Base-by-base conservation (phyloP, 2,888 invertebrate genomes). In the Eumacrocentrus americanus region DNA sequence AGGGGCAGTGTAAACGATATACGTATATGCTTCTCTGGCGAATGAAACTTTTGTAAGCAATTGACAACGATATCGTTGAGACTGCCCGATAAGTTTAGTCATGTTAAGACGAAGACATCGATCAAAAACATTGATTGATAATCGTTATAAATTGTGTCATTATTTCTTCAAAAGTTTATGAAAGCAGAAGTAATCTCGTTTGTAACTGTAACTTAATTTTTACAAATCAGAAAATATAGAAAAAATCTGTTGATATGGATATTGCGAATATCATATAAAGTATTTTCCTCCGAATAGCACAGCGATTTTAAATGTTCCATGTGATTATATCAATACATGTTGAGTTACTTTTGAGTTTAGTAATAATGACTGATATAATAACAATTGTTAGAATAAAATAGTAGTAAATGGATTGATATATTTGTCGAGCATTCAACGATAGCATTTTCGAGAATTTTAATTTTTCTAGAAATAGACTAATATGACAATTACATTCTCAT, bases 1-100 rank as follows among this genome's bases (percentile, higher is more conserved):
- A 65, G 61, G 70, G 73, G 74, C 74, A 74, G 74, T 72, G 74
- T 69, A 70, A 73, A 74, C 72, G 74, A 74, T 74, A 73, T 70
- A 68, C 68, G 66, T 66, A 60, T n/a, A n/a, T 58, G 62, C 23
- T 40, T 34, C 16, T 55, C 44, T 48, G 40, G 23, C n/a, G n/a
- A n/a, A n/a, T n/a, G n/a, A n/a, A 18, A n/a, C 29, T 20, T 35
- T 53, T 9, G 34, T 58, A 64, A 59, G 44, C 46, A 56, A 55
- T 51, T 60, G 60, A 57, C 58, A 58, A 62, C 61, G 64, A 68
- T 71, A 73, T 74, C 71, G 72, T 74, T 74, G 72, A 69, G 67
- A 73, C 73, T 74, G 73, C 72, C 70, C 72, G 53, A 63, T 66
- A 65, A 66, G 70, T 57, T 67, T 67, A 70, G 65, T 65, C 69